Base-by-base conservation (phyloP, 2,113 vertebrate genomes). In the Myiozetetes cayanensis region DNA sequence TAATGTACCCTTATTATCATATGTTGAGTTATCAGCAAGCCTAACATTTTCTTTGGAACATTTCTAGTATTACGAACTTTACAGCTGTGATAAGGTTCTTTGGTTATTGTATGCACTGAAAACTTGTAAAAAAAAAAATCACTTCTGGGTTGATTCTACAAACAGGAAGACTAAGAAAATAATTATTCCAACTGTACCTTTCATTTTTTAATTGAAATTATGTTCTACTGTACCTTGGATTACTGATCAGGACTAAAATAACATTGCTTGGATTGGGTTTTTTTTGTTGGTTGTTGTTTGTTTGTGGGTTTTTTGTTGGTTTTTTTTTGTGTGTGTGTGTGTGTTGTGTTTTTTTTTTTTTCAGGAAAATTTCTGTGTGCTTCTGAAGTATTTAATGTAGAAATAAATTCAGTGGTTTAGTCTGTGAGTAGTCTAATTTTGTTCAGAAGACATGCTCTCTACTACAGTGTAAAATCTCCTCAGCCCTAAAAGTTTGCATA, bases 11-110 rank as follows among this genome's bases (percentile, higher is more conserved):
- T 33, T 44, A 53, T 55, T 92, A 84, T 87, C 62, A 81, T 66
- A 89, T 23, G 27, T 41, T 87, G 52, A 21, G 47, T 85, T 47
- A 82, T 63, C 35, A 87, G 58, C 87, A 94, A 91, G 31, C 56
- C 79, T 85, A 77, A 82, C 84, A 58, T 95, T 97, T 96, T 91
- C 63, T 81, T 85, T 95, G 28, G 47, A 87, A 92, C 53, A 56
- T 37, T 79, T 16, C 56, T 92, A 53, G 33, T 5, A n/a, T 28
- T 83, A 44, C 28, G 25, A 85, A 20, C 20, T 92, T 91, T 76
- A 49, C 47, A 94, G 35, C 12, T 39, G 12, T 58, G 41, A 87
- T 94, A 80, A 66, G 49, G 33, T 72, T 91, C 53, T 66, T 61
- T 66, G 85, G 14, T 35, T 73, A 33, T 61, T 67, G 17, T 43